Evolutionary conservation across 2,888 invertebrate species (phyloP).

Genomic region (Gisinianus flammeolus): DNA sequence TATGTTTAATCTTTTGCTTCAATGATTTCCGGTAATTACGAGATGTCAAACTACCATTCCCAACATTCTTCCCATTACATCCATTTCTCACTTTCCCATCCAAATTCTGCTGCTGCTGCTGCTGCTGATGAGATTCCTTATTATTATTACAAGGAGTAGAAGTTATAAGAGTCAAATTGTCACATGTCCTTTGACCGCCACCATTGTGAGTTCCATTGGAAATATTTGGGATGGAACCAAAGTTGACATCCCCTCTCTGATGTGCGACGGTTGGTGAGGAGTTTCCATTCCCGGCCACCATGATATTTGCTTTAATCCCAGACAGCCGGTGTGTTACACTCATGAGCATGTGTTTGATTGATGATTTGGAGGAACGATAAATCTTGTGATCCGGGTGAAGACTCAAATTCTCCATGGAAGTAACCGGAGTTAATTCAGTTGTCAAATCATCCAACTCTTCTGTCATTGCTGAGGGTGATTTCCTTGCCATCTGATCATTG

Average conservation of each 20-base stretch:
- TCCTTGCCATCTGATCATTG: constrained; percentile 54
- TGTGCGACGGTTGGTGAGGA: constrained; percentile 31
- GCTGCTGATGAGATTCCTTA: constrained; percentile 13
- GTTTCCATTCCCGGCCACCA: constrained; percentile 30
- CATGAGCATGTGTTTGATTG: constrained; percentile 60
- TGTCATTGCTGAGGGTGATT: constrained; percentile 59
- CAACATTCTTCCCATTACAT: constrained; percentile 13
- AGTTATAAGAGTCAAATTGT: not conserved
- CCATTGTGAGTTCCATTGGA: not conserved
- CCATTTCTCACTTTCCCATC: not conserved
- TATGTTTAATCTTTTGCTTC: constrained; percentile 61
- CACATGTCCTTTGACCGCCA: too few species aligned
- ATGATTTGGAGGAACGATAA: constrained; percentile 68
- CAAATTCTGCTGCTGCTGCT: not conserved
- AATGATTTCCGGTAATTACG: constrained; percentile 61
- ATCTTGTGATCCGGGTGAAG: constrained; percentile 81
- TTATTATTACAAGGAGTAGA: not conserved
- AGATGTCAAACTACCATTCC: constrained; percentile 20
- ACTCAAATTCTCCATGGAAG: constrained; percentile 66
- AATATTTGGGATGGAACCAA: constrained; percentile 57
- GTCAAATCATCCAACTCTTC: constrained; percentile 61
- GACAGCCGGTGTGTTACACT: constrained; percentile 59
- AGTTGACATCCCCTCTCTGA: constrained; percentile 43
- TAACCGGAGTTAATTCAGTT: constrained; percentile 62
- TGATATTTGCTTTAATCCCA: constrained; percentile 56